Evolutionary conservation across 1,140 invertebrate species (phyloP).

Genomic region (Drosophila arizonae): DNA sequence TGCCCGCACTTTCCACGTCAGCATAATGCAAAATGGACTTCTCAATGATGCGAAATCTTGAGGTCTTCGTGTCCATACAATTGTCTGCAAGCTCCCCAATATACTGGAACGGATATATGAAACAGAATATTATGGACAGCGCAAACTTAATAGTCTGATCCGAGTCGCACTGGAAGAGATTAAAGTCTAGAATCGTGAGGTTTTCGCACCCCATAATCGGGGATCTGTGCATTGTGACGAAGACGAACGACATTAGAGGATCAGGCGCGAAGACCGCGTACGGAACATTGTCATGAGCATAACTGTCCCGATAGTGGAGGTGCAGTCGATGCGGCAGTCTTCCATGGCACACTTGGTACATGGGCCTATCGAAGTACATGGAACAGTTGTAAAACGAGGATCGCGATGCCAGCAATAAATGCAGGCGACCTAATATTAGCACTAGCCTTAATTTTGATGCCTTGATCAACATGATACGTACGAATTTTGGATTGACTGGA

Average conservation of each 20-base stretch:
- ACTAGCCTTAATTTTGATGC: too few relatives aligned
- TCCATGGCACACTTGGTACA: background rate
- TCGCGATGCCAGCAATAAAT: too few relatives aligned
- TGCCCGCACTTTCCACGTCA: background rate
- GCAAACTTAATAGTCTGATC: background rate
- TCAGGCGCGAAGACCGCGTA: slow-evolving; percentile 13
- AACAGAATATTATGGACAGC: slow-evolving; percentile 15
- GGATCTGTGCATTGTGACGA: slow-evolving; percentile 25
- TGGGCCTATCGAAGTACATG: background rate
- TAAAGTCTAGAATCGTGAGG: background rate
- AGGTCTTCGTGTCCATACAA: background rate
- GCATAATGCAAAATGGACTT: slow-evolving; percentile 28
- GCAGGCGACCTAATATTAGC: too few relatives aligned
- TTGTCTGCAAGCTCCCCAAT: slow-evolving; percentile 2
- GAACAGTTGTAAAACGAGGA: too few relatives aligned
- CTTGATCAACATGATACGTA: too few relatives aligned
- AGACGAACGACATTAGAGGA: background rate
- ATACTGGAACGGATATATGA: slow-evolving; percentile 9
- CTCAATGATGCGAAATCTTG: background rate
- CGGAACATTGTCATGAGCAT: background rate
- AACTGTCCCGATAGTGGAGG: background rate
- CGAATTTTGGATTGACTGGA: too few relatives aligned
- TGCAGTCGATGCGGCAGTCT: background rate
- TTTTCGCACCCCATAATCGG: background rate
- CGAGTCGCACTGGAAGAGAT: background rate